These are phyloP conservation scores for Caiman crocodilus DNA, from an alignment of 2,797 vertebrate genomes.

Conservation along the genomic window DNA sequence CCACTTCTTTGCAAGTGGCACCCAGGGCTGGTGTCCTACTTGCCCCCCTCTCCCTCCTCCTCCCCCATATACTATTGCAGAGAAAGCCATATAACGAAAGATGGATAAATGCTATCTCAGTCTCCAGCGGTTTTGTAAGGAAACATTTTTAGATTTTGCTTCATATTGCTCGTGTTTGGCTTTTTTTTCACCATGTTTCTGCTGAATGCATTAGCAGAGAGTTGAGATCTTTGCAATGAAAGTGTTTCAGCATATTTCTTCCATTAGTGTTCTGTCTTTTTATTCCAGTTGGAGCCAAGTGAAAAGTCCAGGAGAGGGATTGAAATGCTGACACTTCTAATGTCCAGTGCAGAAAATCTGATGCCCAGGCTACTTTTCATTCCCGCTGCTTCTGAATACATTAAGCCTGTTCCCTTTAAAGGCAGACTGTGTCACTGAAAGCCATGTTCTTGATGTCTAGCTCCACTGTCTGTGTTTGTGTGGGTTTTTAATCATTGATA, in stretches of 20 bases:
- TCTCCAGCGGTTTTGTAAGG: not conserved
- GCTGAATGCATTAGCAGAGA: constrained; percentile 22
- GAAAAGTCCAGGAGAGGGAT: constrained; percentile 57
- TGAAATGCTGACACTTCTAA: constrained; percentile 76
- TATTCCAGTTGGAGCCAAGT: constrained; percentile 65
- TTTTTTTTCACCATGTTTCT: not conserved
- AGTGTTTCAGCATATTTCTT: constrained; percentile 55
- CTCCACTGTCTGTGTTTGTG: constrained; percentile 3
- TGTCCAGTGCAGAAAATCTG: constrained; percentile 68
- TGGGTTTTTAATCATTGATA: constrained; percentile 24
- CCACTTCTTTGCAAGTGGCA: no score
- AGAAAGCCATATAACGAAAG: not conserved
- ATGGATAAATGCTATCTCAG: not conserved
- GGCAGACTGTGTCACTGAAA: constrained; percentile 51
- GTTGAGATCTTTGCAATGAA: not conserved
- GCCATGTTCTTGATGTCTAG: constrained; percentile 9
- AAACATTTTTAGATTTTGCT: not conserved
- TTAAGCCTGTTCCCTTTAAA: constrained; percentile 66
- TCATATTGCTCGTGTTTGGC: not conserved
- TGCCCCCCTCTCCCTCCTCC: no score
- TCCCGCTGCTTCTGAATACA: constrained; percentile 62
- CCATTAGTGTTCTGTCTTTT: constrained; percentile 51
- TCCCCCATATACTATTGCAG: not conserved
- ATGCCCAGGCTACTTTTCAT: constrained; percentile 66
- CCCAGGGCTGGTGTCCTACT: no score